Evolutionary conservation across 2,888 invertebrate genomes (phyloP), one percentile per base, ranked within the genome.

Genomic region (Gari tellinella): DNA sequence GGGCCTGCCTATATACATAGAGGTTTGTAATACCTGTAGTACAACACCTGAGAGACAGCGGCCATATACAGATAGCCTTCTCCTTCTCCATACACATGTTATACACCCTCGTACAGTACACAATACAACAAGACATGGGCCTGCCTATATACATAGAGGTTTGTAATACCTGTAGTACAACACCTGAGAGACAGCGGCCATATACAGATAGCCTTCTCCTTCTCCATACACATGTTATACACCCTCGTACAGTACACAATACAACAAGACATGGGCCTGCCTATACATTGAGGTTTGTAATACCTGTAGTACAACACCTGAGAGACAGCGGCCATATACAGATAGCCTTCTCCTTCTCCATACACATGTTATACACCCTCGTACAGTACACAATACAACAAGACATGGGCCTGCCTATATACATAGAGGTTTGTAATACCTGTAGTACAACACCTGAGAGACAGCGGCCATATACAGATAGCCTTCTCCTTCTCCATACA

Each of bases 151-250:
- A 15, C 14, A 49, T 65, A 19, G 63, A 83, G 80, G 79, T 79
- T n/a, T n/a, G 70, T 85, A 15, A 49, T 77, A 37, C 84, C 85
- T 4, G 60, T 85, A 5, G 56, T 87, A 15, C 68, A 80, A 19
- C 82, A 84, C 61, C 70, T 87, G 31, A 60, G 76, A 53, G 83
- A 84, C n/a, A 87, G 84, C 68, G 83, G 84, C 31, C 88, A 88
- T 57, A 58, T 82, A 45, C 81, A 83, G 62, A 80, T 88, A 45
- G 82, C 86, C 0, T 80, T 82, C 41, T 65, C 75, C 7, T 86
- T 80, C 57, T 68, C 83, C 19, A 43, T 77, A 7, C 77, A 85
- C 60, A 82, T 80, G 64, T 31, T 84, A 38, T 69, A 66, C 48
- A 80, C 81, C 2, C 55, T 81, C 5, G 57, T 74, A 14, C 80